Conservation (phyloP, 2,888 invertebrate genomes). For the Thymelicus lineola region DNA sequence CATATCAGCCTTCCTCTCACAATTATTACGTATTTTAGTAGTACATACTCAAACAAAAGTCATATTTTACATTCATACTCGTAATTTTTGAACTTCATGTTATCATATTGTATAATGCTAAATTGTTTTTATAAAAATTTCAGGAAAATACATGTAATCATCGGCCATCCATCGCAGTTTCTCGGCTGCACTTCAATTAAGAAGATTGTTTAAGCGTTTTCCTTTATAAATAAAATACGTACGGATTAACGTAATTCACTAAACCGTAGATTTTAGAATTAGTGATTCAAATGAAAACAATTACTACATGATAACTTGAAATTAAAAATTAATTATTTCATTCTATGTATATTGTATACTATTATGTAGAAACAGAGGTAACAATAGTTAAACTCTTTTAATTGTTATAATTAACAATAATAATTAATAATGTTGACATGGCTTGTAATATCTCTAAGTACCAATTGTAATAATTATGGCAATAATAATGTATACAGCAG, state of each 20-base stretch:
- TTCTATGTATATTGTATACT: slow-evolving; percentile 1
- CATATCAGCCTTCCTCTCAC: background rate
- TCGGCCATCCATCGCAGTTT: slow-evolving; percentile 54
- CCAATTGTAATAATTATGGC: background rate
- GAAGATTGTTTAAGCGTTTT: slow-evolving; percentile 45
- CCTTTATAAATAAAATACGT: slow-evolving; percentile 26
- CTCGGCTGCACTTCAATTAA: slow-evolving; percentile 58
- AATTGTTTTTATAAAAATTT: slow-evolving; percentile 47
- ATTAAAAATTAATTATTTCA: slow-evolving; percentile 4
- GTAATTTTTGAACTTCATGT: background rate
- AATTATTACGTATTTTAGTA: background rate
- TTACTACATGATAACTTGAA: slow-evolving; percentile 12
- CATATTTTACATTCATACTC: background rate
- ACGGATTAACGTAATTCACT: slow-evolving; percentile 29
- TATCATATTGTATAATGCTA: background rate
- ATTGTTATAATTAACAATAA: slow-evolving; percentile 30
- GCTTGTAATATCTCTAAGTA: background rate
- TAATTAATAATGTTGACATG: slow-evolving; percentile 43
- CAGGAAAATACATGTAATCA: slow-evolving; percentile 80
- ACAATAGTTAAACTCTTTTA: background rate
- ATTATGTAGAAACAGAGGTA: background rate
- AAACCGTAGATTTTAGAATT: slow-evolving; percentile 27
- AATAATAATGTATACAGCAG: too few relatives aligned
- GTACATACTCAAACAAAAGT: too few relatives aligned
- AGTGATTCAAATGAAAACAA: slow-evolving; percentile 6